Base-by-base conservation (phyloP, 2,888 invertebrate species). In the Epinotia nisella region DNA sequence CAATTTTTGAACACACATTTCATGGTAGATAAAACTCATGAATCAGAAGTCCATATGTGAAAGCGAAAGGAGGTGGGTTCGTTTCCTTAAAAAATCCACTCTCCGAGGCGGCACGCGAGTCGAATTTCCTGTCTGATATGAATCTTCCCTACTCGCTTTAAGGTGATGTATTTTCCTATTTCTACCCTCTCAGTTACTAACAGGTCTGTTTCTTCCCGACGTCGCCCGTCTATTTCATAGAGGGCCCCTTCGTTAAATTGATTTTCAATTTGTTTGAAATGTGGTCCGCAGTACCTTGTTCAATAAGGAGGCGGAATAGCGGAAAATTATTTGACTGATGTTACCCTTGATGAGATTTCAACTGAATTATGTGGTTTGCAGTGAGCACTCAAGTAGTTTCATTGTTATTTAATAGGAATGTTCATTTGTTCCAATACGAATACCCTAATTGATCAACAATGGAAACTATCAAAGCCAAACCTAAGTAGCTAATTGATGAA, bases 101-200 rank as follows among this genome's bases (percentile, higher is more conserved):
- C 79, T 80, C 77, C 83, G 82, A 82, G 83, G 83, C 88, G 87
- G 87, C 87, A 89, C 88, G 89, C 88, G 87, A 88, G 85, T 90
- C 87, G 92, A 93, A 93, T 93, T 93, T 93, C 93, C 93, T 92
- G 92, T 81, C 81, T 83, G 93, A 93, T 93, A 93, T 88, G 92
- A 91, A 93, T 93, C 93, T 93, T 92, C 93, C 92, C 92, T 88
- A 87, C 90, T 92, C 91, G 89, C 86, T 92, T 92, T 90, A 91
- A 92, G 93, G 92, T 93, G 93, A 93, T 93, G 92, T 93, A 93
- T 93, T 92, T 91, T 90, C 90, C 88, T 89, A 91, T 92, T 91
- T 89, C 88, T 87, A 86, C 90, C 91, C 90, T 85, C 87, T 78
- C 77, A 78, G 76, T 79, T 78, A 83, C 84, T 82, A 80, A 80